Percentiles rank a stretch among this genome's conserved stretches.
Evolutionary conservation across 2,113 vertebrate genomes (phyloP).

Genomic region (Takifugu flavidus): DNA sequence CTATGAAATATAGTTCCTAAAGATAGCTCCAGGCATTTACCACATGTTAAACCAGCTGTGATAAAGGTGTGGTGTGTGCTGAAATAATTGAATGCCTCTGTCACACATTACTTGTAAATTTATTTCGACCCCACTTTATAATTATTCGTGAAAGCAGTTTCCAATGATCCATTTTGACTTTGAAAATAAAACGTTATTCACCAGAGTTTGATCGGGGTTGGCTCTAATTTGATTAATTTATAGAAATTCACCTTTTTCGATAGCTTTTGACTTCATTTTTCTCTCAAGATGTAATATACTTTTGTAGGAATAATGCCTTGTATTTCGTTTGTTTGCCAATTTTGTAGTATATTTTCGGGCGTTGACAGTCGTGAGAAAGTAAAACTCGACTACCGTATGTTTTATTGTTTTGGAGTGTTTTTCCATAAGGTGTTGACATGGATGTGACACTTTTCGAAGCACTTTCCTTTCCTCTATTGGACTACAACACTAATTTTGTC

Average conservation of each 20-base stretch:
- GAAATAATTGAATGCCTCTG: not conserved
- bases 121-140: not conserved
- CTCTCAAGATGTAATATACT: constrained; percentile 23
- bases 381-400: no score
- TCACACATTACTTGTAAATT: not conserved
- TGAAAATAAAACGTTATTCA: constrained; percentile 5
- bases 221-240: no score
- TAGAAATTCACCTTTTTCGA: constrained; percentile 8
- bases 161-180: not conserved
- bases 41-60: not conserved
- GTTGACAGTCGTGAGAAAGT: no score
- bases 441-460: no score
- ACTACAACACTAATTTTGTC: no score
- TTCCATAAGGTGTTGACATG: no score
- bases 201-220: not conserved
- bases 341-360: no score
- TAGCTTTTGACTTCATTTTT: constrained; percentile 9
- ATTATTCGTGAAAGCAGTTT: constrained; percentile 7
- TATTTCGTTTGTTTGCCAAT: no score
- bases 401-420: no score
- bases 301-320: constrained; percentile 21
- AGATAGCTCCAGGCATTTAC: not conserved
- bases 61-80: not conserved
- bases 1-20: not conserved
- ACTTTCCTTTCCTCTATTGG: no score